phyloP scores from a whole-genome alignment of 2,888 invertebrate species.

The Dioctria rufipes region DNA sequence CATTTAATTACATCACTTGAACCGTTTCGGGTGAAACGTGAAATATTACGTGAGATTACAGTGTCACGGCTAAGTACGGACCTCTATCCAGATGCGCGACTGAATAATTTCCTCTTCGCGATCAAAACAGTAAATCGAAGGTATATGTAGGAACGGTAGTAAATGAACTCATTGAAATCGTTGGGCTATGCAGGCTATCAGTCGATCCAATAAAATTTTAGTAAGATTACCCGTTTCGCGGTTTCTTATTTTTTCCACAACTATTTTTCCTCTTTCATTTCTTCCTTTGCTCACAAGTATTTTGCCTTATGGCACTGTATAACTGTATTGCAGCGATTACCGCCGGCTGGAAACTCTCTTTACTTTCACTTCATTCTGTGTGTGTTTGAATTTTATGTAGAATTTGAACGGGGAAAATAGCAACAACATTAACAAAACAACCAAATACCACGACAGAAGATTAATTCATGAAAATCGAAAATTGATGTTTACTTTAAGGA shows the following conservation, averaged over 20 bases:
- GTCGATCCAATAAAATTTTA: neutral
- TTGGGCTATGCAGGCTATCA: neutral
- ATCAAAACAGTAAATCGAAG: neutral
- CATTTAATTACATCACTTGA: slow-evolving; percentile 25
- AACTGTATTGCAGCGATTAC: no score
- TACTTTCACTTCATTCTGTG: slow-evolving; percentile 37
- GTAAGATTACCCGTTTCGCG: neutral
- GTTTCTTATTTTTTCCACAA: neutral
- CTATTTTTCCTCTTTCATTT: slow-evolving; percentile 10
- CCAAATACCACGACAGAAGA: neutral
- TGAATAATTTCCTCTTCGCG: slow-evolving; percentile 7
- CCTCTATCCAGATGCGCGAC: neutral
- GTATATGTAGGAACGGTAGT: neutral
- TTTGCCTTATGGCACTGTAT: slow-evolving; percentile 5
- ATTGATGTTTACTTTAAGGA: neutral
- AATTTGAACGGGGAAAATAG: neutral
- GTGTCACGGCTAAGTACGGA: slow-evolving; percentile 13
- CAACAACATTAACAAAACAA: neutral
- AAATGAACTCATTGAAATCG: neutral
- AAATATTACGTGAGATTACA: slow-evolving; percentile 29
- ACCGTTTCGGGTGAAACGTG: neutral
- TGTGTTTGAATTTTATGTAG: neutral
- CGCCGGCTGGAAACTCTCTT: slow-evolving; percentile 18
- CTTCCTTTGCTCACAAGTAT: neutral
- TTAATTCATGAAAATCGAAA: slow-evolving; percentile 10